Base-by-base conservation (phyloP, 1,140 invertebrate genomes). In the Sesamia nonagrioides region DNA sequence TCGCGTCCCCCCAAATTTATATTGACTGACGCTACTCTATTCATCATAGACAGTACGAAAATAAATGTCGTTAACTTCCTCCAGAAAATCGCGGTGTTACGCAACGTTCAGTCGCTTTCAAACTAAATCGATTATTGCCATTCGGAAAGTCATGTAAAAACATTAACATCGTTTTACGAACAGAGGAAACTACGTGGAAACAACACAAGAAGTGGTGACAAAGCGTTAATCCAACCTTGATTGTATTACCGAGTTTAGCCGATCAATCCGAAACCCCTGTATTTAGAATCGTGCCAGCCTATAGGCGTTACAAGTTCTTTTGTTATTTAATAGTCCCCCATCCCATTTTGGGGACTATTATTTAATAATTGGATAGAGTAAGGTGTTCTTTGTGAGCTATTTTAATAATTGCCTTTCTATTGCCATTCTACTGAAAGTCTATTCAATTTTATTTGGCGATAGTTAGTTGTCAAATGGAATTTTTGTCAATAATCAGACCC, bases 81-180 rank as follows among this genome's bases (percentile, higher is more conserved):
- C 35, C n/a, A 50, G 13, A 42, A 54, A 54, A 40, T 68, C 35
- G 27, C 45, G 27, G 2, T 56, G 48, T 63, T 27, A 42, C 21
- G n/a, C 17, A 45, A 80, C 81, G 80, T 78, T 83, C 77, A 63
- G 66, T 69, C 50, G 69, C 73, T 78, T 68, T 74, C 76, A 73
- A 77, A 77, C 45, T 78, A 79, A 81, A 79, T 69, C 73, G 69
- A 74, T 83, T 81, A 60, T 50, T 35, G 72, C 8, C 71, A 37
- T 79, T 79, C 63, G 45, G 58, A 79, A 79, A 82, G 73, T 68
- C 63, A 76, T 81, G 73, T 79, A 81, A 81, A 83, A 83, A 84
- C 69, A 33, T 69, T 74, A 80, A 71, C 54, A 66, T 50, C 4
- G 56, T 81, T 73, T 6, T 72, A 61, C 18, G 54, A 71, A 81